Conservation (phyloP, 2,113 vertebrate genomes). For the Chascanopsetta lugubris region DNA sequence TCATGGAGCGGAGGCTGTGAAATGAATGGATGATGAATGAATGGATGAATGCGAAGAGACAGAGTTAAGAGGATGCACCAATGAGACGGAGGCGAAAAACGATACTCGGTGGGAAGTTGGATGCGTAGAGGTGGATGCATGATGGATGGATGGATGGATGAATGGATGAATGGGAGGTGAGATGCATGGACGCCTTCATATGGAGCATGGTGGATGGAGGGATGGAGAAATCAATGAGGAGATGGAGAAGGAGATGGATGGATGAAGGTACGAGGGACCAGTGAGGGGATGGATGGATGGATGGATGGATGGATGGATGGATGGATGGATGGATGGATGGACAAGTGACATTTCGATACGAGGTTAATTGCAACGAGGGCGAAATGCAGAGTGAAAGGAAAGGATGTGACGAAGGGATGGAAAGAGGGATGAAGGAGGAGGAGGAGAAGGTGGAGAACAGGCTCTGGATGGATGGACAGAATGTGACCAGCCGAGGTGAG, state of each 20-base stretch:
- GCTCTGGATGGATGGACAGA: background rate
- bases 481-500: background rate
- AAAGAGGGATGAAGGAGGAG: too few relatives aligned
- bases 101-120: background rate
- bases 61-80: background rate
- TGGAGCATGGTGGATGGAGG: too few relatives aligned
- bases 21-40: background rate
- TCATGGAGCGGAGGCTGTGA: background rate
- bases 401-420: too few relatives aligned
- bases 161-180: too few relatives aligned
- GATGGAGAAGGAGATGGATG: background rate
- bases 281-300: background rate
- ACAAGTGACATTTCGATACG: too few relatives aligned
- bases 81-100: background rate
- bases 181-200: too few relatives aligned
- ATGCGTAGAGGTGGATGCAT: background rate
- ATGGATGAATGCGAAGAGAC: background rate
- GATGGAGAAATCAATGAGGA: background rate
- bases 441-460: too few relatives aligned
- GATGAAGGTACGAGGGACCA: background rate
- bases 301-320: background rate
- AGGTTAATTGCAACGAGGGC: too few relatives aligned
- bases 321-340: background rate
- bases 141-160: background rate
- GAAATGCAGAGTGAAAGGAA: too few relatives aligned